Percentiles rank a stretch among this genome's conserved stretches.
These are phyloP conservation scores for Sphyrna mokarran DNA, from an alignment of 2,113 vertebrate species.

Conservation along the genomic window DNA sequence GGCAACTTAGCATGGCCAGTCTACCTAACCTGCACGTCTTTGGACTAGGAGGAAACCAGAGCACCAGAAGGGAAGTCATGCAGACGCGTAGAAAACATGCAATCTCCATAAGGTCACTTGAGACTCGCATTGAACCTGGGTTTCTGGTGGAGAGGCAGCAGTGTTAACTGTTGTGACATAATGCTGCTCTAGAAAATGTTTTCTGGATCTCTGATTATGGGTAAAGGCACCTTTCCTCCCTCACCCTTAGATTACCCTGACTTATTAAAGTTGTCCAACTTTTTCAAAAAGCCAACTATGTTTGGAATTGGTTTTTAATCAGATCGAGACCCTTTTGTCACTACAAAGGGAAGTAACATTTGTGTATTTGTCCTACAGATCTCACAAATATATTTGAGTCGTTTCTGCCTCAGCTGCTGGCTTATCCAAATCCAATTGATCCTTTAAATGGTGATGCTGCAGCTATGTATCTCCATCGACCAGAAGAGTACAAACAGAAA, in stretches of 20 bases:
- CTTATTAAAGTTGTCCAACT: neutral
- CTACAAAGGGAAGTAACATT: neutral
- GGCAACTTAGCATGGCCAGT: too few species aligned
- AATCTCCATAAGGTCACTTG: too few species aligned
- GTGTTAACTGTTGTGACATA: too few species aligned
- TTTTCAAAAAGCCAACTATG: neutral
- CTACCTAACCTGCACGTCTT: too few species aligned
- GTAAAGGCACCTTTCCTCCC: neutral
- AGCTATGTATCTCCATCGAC: conserved; percentile 97
- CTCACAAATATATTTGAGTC: conserved; percentile 99
- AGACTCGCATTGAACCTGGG: too few species aligned
- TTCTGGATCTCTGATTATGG: neutral
- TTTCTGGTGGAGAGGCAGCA: too few species aligned
- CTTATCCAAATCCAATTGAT: conserved; percentile 95
- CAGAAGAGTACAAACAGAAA: conserved; percentile 99
- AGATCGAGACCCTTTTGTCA: neutral
- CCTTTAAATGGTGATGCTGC: conserved; percentile 95
- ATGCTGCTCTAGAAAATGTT: too few species aligned
- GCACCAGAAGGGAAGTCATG: too few species aligned
- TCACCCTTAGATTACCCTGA: neutral
- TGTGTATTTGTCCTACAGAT: conserved; percentile 61
- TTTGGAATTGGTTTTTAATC: neutral
- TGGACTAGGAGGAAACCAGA: too few species aligned
- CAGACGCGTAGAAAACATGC: too few species aligned
- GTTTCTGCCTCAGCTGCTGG: conserved; percentile 95